A percentile compares a stretch with the other conserved stretches of the same genome.
Evolutionary conservation across 2,888 invertebrate genomes (phyloP).

Genomic region (Spodoptera littoralis): DNA sequence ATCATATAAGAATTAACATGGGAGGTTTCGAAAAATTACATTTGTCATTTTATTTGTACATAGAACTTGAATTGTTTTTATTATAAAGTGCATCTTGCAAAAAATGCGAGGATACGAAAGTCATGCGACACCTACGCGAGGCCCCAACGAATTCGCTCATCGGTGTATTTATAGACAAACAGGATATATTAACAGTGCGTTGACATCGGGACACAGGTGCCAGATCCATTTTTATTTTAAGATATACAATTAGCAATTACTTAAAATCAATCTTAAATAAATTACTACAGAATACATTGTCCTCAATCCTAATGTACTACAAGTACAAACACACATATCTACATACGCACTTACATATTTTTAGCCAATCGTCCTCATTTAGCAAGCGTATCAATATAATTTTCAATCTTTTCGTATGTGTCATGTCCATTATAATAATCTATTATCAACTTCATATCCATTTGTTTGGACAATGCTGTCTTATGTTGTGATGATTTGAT

Average conservation of each 20-base stretch:
- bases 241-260: slow-evolving; percentile 51
- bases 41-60: slow-evolving; percentile 18
- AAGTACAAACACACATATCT: background rate
- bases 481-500: too few species aligned
- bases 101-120: slow-evolving; percentile 41
- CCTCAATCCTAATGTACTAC: background rate
- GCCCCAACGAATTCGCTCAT: slow-evolving; percentile 64
- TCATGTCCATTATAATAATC: background rate
- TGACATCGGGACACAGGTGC: slow-evolving; percentile 70
- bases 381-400: slow-evolving; percentile 2
- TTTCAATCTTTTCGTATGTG: slow-evolving; percentile 1
- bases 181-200: slow-evolving; percentile 73
- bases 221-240: slow-evolving; percentile 60
- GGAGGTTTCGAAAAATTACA: slow-evolving; percentile 1
- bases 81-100: slow-evolving; percentile 44
- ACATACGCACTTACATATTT: background rate
- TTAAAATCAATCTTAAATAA: slow-evolving; percentile 44
- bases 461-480: too few species aligned
- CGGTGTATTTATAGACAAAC: slow-evolving; percentile 71
- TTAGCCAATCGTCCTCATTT: slow-evolving; percentile 4
- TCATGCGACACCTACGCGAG: slow-evolving; percentile 52
- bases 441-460: background rate
- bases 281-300: slow-evolving; percentile 24
- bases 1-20: slow-evolving; percentile 12
- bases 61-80: slow-evolving; percentile 22